Percentiles rank a stretch among this genome's conserved stretches.
Conservation (phyloP, 1,140 invertebrate species). For the Caenorhabditis briggsae region DNA sequence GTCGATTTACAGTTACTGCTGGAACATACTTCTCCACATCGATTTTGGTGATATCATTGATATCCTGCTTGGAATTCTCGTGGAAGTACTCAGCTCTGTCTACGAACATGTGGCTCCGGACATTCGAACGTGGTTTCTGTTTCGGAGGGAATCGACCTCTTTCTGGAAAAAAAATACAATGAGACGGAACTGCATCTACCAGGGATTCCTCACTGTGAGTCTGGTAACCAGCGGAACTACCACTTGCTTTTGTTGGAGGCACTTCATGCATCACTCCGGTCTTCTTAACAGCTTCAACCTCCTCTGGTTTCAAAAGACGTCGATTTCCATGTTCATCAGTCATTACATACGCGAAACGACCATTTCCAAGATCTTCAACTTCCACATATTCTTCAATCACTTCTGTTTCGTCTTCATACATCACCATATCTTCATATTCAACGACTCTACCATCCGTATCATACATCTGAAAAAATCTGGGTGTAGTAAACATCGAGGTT, state of each 20-base stretch:
- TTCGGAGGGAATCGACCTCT: slow-evolving; percentile 12
- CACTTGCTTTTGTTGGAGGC: not conserved
- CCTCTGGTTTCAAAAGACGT: not conserved
- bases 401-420: slow-evolving; percentile 16
- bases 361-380: slow-evolving; percentile 38
- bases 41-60: not conserved
- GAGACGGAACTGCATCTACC: not conserved
- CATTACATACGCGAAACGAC: slow-evolving; percentile 15
- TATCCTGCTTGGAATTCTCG: not conserved
- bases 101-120: not conserved
- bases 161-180: not conserved
- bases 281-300: slow-evolving; percentile 19
- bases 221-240: not conserved
- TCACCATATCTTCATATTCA: not conserved
- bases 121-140: not conserved
- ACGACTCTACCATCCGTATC: slow-evolving; percentile 15
- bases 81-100: not conserved
- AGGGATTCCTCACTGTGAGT: not conserved
- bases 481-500: not conserved
- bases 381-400: slow-evolving; percentile 38
- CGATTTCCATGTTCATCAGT: slow-evolving; percentile 16
- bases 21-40: slow-evolving; percentile 34
- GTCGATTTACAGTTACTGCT: not conserved
- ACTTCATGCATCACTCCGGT: slow-evolving; percentile 23
- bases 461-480: not conserved